Base-by-base conservation (phyloP, 2,797 vertebrate species). In the Muscicapa striata region DNA sequence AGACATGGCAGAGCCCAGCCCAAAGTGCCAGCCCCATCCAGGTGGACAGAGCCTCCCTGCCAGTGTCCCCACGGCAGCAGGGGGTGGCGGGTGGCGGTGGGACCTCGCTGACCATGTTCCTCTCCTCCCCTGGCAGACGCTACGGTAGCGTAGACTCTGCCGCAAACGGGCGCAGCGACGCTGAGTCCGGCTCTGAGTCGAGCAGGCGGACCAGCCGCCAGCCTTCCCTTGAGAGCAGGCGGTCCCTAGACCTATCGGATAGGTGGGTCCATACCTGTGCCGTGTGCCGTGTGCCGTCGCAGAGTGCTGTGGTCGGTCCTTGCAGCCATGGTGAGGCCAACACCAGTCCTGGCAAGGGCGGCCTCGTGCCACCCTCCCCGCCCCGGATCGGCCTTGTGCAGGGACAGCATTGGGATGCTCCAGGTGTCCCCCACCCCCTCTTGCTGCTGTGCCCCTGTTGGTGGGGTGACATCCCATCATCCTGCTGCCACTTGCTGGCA, bases 71-170 rank as follows among this genome's bases (percentile, higher is more conserved):
- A 11, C 0, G 2, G 91, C 5, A 10, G 80, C 76, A 59, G 84
- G 86, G 73, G 64, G 74, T 85, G 45, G 69, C 5, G 55, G 73
- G 78, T 58, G 77, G 58, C 0, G 7, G 85, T 2, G 57, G 88
- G 41, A 95, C 62, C 93, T 96, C 30, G 90, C 95, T 98, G 92
- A 97, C 75, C 92, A 6, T 97, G 76, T 97, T 97, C 95, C 96
- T 97, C 96, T 97, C 97, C 98, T 97, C 97, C 96, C 97, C 97
- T 89, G 98, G 98, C 98, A 99, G 99, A 98, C 98, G 97, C 98
- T 98, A 98, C 98, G 98, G 98, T 99, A 99, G 99, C 93, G 98
- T 99, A 98, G 99, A 99, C 96, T 99, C 98, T 93, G 98, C 99
- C 98, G 97, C 98, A 98, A 98, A 98, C 97, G 99, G 98, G 94